Conservation (phyloP, 2,888 invertebrate genomes). For the Calameuta pallipes region DNA sequence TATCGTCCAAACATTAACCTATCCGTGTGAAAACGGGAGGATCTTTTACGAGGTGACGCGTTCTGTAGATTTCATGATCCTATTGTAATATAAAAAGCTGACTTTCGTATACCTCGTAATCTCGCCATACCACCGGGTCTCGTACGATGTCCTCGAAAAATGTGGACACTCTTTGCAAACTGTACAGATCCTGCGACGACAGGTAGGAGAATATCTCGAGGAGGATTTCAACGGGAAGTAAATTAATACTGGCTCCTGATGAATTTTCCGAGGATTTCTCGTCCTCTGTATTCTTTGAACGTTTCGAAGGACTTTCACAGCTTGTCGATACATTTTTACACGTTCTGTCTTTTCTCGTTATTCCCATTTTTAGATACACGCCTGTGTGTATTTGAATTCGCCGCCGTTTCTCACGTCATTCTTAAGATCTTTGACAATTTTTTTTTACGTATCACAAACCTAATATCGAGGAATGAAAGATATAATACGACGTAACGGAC, state of each 20-base stretch:
- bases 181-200: conserved; percentile 37
- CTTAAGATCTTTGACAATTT: neutral
- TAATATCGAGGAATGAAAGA: neutral
- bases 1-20: neutral
- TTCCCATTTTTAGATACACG: neutral
- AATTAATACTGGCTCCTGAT: neutral
- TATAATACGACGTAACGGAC: neutral
- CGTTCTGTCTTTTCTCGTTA: neutral
- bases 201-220: conserved; percentile 48
- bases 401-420: neutral
- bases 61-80: neutral
- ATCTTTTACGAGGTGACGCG: neutral
- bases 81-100: neutral
- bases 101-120: conserved; percentile 43
- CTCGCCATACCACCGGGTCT: conserved; percentile 46
- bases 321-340: neutral
- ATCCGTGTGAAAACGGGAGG: neutral
- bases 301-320: neutral
- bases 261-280: neutral
- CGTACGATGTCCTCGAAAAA: conserved; percentile 39
- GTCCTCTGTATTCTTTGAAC: neutral
- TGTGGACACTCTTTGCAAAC: conserved; percentile 40
- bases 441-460: neutral
- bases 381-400: neutral
- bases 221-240: conserved; percentile 48